These are phyloP conservation scores for Nixonia krombeini DNA, from an alignment of 1,140 invertebrate genomes.

Conservation along the genomic window DNA sequence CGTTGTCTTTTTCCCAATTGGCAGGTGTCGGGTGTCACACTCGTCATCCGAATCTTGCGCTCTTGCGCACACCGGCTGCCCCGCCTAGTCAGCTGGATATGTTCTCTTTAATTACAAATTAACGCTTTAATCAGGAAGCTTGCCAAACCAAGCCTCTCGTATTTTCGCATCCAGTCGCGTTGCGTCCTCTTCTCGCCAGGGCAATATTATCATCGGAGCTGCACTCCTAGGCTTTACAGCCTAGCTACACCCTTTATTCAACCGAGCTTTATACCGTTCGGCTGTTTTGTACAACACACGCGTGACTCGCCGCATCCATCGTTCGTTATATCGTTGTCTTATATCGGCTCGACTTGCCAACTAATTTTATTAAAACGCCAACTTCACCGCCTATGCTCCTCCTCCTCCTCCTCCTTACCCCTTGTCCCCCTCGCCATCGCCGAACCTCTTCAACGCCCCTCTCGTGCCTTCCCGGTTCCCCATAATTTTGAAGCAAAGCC, in stretches of 20 bases:
- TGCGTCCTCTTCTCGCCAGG: slow-evolving; percentile 19
- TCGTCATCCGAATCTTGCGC: slow-evolving; percentile 6
- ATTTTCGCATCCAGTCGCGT: slow-evolving; percentile 53
- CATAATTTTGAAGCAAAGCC: slow-evolving; percentile 10
- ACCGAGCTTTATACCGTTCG: slow-evolving; percentile 14
- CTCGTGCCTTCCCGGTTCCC: not conserved
- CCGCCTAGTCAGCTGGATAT: slow-evolving; percentile 18
- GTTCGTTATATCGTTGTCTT: slow-evolving; percentile 55
- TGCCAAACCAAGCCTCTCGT: slow-evolving; percentile 49
- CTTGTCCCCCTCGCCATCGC: not conserved
- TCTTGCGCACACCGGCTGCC: slow-evolving; percentile 5
- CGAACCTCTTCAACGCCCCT: slow-evolving; percentile 4
- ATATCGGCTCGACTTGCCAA: slow-evolving; percentile 56
- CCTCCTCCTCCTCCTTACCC: slow-evolving; percentile 5
- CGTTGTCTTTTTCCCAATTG: not conserved
- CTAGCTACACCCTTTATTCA: slow-evolving; percentile 11
- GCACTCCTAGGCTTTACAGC: slow-evolving; percentile 27
- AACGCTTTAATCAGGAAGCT: slow-evolving; percentile 64
- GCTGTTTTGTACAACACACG: slow-evolving; percentile 10
- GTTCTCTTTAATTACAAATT: slow-evolving; percentile 61
- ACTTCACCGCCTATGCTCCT: slow-evolving; percentile 10
- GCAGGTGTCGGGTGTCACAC: not conserved
- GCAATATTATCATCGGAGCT: slow-evolving; percentile 56
- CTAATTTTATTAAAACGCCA: slow-evolving; percentile 60
- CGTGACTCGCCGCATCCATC: slow-evolving; percentile 28